Conservation (phyloP, 2,888 invertebrate species). For the Eupithecia tripunctaria region DNA sequence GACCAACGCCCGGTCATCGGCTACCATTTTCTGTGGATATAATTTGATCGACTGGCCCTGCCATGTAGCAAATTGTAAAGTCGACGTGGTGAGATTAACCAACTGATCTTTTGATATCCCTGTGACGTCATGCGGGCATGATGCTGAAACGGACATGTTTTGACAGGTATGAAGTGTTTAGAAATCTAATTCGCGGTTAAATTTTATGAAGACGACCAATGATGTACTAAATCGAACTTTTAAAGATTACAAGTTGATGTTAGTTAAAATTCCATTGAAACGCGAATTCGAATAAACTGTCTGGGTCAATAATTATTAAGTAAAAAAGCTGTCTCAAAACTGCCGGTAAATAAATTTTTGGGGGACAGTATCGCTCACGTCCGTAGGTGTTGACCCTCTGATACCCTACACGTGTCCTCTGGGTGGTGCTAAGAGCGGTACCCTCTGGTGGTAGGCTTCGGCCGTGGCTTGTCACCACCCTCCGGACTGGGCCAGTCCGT, state of each 20-base stretch:
- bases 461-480: too few relatives aligned
- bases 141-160: constrained; percentile 43
- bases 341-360: too few relatives aligned
- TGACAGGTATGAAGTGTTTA: constrained; percentile 40
- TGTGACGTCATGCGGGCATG: constrained; percentile 52
- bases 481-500: too few relatives aligned
- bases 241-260: neutral
- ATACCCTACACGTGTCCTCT: too few relatives aligned
- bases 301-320: too few relatives aligned
- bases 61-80: constrained; percentile 46
- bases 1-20: neutral
- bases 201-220: neutral
- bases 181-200: constrained; percentile 18
- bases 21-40: neutral
- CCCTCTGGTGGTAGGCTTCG: too few relatives aligned
- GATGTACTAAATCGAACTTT: neutral
- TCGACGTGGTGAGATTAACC: constrained; percentile 72
- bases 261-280: too few relatives aligned
- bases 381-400: too few relatives aligned
- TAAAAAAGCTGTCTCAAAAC: neutral
- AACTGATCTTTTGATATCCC: constrained; percentile 63
- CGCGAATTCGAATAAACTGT: too few relatives aligned
- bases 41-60: neutral
- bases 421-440: too few relatives aligned
- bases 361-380: too few relatives aligned